Evolutionary conservation across 2,797 vertebrate species (phyloP).

Genomic region (Brotula barbata): DNA sequence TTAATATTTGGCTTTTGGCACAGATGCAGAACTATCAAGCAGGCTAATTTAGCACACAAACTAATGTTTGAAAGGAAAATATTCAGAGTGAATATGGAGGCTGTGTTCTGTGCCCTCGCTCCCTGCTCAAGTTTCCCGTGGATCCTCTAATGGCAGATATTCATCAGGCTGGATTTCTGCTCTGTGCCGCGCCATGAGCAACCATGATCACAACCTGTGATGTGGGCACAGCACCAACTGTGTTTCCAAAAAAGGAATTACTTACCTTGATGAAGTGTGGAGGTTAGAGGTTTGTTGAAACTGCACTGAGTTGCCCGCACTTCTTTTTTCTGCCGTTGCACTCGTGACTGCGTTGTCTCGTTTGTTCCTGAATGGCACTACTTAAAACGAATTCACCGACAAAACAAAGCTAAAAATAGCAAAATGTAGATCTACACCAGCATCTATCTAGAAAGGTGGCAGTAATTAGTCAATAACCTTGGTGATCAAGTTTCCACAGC

Average conservation of each 20-base stretch:
- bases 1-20: not conserved
- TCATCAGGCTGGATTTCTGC: conserved; percentile 34
- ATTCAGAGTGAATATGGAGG: conserved; percentile 17
- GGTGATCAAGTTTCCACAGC: not conserved
- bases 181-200: conserved; percentile 28
- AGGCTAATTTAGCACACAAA: conserved; percentile 6
- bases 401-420: not conserved
- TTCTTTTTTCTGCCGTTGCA: not conserved
- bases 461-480: not conserved
- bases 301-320: not conserved
- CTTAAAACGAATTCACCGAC: not conserved
- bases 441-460: conserved; percentile 5
- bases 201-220: conserved; percentile 17
- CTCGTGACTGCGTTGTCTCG: not conserved
- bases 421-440: not conserved
- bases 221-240: conserved; percentile 25
- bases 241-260: conserved; percentile 36
- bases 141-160: conserved; percentile 45
- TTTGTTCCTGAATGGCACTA: not conserved
- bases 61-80: conserved; percentile 19
- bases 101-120: conserved; percentile 5
- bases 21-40: not conserved
- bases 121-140: conserved; percentile 25
- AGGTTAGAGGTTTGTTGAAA: conserved; percentile 36
- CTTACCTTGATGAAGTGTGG: conserved; percentile 29